Evolutionary conservation across 2,797 vertebrate species (phyloP).

Genomic region (Morus bassanus): DNA sequence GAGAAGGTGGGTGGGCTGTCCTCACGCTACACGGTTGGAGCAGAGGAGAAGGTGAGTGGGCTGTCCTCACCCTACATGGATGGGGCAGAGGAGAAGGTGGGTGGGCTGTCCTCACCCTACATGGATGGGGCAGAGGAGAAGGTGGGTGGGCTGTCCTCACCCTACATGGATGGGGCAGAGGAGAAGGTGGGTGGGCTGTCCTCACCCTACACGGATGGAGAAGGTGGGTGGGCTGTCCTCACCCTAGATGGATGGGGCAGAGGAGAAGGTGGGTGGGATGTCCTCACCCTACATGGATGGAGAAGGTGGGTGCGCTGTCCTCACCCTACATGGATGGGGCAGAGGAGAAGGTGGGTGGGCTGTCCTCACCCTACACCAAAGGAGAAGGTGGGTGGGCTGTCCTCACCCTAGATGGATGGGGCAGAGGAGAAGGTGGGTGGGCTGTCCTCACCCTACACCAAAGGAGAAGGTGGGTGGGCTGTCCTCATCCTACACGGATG

Average conservation of each 20-base stretch:
- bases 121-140: not conserved
- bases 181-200: not conserved
- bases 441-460: not conserved
- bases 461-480: not conserved
- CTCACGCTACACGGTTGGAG: not conserved
- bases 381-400: no score
- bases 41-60: not conserved
- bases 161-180: not conserved
- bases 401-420: no score
- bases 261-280: no score
- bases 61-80: no score
- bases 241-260: no score
- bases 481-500: no score
- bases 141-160: not conserved
- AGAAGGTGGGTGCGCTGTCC: no score
- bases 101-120: not conserved
- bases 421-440: not conserved
- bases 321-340: no score
- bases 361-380: no score
- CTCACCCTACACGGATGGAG: not conserved
- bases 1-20: not conserved
- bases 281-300: not conserved
- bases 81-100: not conserved
- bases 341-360: no score
- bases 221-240: no score